phyloP scores from a whole-genome alignment of 2,797 vertebrate species.

The Xenopus petersii region DNA sequence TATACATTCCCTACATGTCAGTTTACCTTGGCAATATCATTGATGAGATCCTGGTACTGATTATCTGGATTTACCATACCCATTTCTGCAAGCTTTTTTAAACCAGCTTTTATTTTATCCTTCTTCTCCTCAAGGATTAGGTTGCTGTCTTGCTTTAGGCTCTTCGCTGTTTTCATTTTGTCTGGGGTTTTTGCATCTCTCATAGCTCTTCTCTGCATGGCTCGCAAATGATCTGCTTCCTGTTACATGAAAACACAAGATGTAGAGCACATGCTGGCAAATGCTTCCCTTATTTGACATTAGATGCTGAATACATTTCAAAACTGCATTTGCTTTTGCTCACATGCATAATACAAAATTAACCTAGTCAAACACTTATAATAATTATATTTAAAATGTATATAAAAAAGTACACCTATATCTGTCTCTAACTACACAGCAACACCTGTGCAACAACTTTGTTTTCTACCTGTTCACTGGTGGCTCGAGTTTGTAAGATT shows the following conservation, averaged over 20 bases:
- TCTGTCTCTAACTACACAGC: background rate
- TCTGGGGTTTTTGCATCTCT: constrained; percentile 93
- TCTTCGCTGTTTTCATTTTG: constrained; percentile 90
- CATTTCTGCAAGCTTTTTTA: constrained; percentile 85
- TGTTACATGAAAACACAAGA: constrained; percentile 48
- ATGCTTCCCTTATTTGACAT: background rate
- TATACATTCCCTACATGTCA: no score
- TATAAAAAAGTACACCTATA: background rate
- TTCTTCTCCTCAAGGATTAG: constrained; percentile 92
- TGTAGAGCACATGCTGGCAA: background rate
- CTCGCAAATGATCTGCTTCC: constrained; percentile 91
- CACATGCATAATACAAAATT: no score
- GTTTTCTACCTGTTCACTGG: constrained; percentile 79
- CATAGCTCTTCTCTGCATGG: constrained; percentile 93
- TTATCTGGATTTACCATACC: constrained; percentile 85
- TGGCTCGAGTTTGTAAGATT: constrained; percentile 82
- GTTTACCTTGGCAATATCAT: constrained; percentile 90
- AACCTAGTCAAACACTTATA: no score
- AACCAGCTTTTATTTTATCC: constrained; percentile 86
- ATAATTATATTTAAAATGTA: no score
- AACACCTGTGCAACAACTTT: background rate
- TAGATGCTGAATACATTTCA: no score
- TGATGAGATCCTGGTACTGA: constrained; percentile 94
- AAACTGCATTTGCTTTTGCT: no score
- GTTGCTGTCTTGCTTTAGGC: constrained; percentile 80